Evolutionary conservation across 2,888 invertebrate genomes (phyloP).

Genomic region (Meloe dianella): DNA sequence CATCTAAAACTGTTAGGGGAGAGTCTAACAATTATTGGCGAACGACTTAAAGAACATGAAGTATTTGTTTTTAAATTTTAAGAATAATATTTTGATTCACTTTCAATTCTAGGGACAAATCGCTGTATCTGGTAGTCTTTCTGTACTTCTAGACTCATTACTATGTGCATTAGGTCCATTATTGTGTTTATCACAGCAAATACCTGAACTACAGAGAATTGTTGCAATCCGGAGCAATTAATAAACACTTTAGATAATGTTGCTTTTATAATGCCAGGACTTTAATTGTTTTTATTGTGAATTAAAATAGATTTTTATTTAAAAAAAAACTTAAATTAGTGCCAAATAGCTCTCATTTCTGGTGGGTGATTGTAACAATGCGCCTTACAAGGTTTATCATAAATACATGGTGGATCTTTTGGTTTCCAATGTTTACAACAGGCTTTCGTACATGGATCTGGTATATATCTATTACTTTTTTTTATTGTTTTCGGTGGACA

Average conservation of each 20-base stretch:
- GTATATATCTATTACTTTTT: conserved; percentile 41
- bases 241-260: conserved; percentile 86
- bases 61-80: conserved; percentile 56
- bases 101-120: conserved; percentile 79
- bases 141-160: conserved; percentile 89
- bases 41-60: conserved; percentile 90
- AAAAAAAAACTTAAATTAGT: conserved; percentile 12
- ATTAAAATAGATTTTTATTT: background rate
- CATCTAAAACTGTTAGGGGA: conserved; percentile 91
- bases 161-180: conserved; percentile 91
- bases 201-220: conserved; percentile 75
- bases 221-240: conserved; percentile 62
- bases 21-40: conserved; percentile 91
- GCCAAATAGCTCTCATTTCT: conserved; percentile 38
- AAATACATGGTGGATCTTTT: conserved; percentile 52
- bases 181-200: conserved; percentile 81
- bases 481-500: conserved; percentile 53
- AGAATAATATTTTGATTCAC: background rate
- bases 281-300: conserved; percentile 58
- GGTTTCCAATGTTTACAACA: conserved; percentile 56
- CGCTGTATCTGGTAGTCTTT: conserved; percentile 92
- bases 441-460: conserved; percentile 50
- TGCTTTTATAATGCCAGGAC: conserved; percentile 91
- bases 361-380: conserved; percentile 55
- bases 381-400: conserved; percentile 56